Evolutionary conservation across 2,797 vertebrate genomes (phyloP), one percentile per base, ranked within the genome.

Genomic region (Salarias fasciatus): DNA sequence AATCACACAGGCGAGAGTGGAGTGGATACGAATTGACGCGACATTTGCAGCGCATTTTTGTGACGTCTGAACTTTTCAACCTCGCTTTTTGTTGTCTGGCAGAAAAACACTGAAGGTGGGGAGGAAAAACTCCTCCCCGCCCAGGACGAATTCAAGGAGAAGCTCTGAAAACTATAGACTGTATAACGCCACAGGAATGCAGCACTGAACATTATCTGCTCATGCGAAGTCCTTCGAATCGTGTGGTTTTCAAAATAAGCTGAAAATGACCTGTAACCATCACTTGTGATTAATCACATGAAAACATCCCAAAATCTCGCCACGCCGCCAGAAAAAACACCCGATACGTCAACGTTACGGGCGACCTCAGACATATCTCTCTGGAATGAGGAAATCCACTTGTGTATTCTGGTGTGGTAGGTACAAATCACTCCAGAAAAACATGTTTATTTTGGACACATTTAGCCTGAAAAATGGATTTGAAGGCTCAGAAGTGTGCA

Each of bases 51-150:
- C 53, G 76, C 47, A 57, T 57, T 24, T 28, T 28, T 56, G n/a
- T 74, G 72, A 86, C 65, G 72, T 58, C 51, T 86, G 80, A 84
- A 87, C 82, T 64, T 75, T n/a, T 75, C 46, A 75, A 79, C 72
- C 75, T 76, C 38, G 1, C 28, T 48, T 68, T n/a, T 53, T 69
- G 37, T 77, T 73, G 65, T 79, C 60, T 46, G 51, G 29, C 60
- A 82, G 72, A 50, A 68, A 35, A 67, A 71, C 42, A 76, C 63
- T 70, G 65, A 72, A 70, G 65, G 57, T 70, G 56, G 38, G 65
- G 48, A 69, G 59, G 33, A 77, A 72, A n/a, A 42, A 42, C 60
- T 74, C 38, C 46, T 63, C 51, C 58, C 28, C 47, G 55, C 63
- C 48, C 43, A 56, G 36, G 68, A 72, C 58, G 29, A 79, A 73